These are phyloP conservation scores for Amblyraja radiata DNA, from an alignment of 2,797 vertebrate genomes.

Conservation along the genomic window DNA sequence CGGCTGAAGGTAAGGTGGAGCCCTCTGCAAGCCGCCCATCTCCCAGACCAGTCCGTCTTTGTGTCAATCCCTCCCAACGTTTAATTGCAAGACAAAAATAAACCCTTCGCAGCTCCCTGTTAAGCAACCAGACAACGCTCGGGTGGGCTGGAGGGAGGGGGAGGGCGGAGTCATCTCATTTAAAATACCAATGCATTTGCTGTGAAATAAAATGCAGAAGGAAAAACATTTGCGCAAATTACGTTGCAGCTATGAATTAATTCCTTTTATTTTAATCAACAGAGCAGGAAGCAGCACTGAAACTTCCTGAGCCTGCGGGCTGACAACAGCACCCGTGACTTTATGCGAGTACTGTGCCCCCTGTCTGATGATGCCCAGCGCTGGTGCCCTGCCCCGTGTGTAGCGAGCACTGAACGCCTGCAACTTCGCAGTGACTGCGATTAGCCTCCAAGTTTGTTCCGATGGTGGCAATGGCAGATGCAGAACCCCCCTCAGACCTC, in stretches of 20 bases:
- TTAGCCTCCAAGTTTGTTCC: background rate
- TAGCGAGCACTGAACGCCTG: background rate
- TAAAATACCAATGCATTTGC: background rate
- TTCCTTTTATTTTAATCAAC: background rate
- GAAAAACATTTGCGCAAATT: background rate
- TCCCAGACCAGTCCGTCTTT: background rate
- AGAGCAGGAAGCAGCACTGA: slow-evolving; percentile 11
- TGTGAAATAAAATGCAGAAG: background rate
- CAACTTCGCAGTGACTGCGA: background rate
- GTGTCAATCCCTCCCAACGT: background rate
- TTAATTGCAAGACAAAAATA: background rate
- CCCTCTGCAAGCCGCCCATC: background rate
- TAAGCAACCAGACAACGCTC: background rate
- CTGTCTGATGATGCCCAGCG: background rate
- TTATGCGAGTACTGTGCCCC: background rate
- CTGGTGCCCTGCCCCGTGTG: too few relatives aligned
- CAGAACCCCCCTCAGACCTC: slow-evolving; percentile 41
- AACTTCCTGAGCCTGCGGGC: background rate
- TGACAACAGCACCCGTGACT: background rate
- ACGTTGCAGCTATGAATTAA: background rate
- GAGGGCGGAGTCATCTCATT: too few relatives aligned
- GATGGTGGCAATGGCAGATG: background rate
- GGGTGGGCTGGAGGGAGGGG: too few relatives aligned
- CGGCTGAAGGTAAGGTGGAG: background rate
- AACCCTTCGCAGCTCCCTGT: background rate